Base-by-base conservation (phyloP, 2,888 invertebrate genomes). In the Acholoe squamosa region DNA sequence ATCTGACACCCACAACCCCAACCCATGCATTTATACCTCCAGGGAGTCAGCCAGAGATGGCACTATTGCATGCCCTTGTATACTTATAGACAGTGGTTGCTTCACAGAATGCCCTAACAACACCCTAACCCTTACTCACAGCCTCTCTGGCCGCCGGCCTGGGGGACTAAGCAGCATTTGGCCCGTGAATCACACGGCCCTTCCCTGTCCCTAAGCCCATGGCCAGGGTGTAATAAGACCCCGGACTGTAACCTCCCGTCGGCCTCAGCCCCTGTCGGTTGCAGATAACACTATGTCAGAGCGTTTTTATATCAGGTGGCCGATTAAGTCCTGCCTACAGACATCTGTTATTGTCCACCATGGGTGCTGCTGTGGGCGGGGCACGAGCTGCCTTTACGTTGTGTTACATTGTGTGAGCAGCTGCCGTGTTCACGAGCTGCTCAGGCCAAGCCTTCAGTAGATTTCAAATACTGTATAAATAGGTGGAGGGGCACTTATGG, bases 131-230 rank as follows among this genome's bases (percentile, higher is more conserved):
- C 71, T 28, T 14, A 28, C 71, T 71, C 14, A 71, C 28, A 7
- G 71, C 31, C 25, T n/a, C 19, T 61, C 71, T 25, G 71, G 28
- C 25, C 28, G 61, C 61, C 61, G 19, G 61, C 19, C 71, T 71
- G 25, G 28, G 71, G 71, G 71, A 28, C 28, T 71, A 28, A 14
- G 28, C n/a, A 28, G 71, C 71, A 25, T 61, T n/a, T 28, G 14
- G 71, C 28, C 71, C 71, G 71, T 71, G 71, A 28, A 71, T 71
- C 71, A 71, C 61, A 3, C 14, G 14, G 71, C 71, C 28, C 71
- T 14, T 3, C 71, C 71, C 25, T 5, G 71, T 14, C 71, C 71
- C 71, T 71, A 28, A 71, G 71, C 28, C 71, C 22, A n/a, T 61
- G 61, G 12, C 61, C 61, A 1, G 71, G n/a, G n/a, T 28, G 31